Evolutionary conservation across 2,888 invertebrate species (phyloP).

Genomic region (Protonemura montana): DNA sequence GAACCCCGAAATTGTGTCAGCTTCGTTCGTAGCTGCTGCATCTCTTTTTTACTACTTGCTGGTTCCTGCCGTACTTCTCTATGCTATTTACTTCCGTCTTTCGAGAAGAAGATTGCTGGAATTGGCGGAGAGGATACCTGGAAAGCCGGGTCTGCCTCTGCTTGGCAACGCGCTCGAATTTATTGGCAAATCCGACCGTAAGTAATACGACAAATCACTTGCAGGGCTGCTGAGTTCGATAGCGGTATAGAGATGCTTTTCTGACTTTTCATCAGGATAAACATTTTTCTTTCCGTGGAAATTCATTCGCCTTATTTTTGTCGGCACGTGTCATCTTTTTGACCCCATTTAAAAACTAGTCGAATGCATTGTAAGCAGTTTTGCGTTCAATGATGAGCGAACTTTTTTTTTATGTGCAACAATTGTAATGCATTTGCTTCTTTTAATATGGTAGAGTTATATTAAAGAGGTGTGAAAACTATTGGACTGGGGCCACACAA

Average conservation of each 20-base stretch:
- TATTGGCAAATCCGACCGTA: constrained; percentile 40
- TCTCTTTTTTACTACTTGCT: constrained; percentile 76
- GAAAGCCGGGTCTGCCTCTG: constrained; percentile 75
- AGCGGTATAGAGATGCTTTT: no score
- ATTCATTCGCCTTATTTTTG: no score
- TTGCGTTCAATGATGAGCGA: no score
- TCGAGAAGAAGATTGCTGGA: constrained; percentile 75
- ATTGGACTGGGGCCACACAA: not conserved
- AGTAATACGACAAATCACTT: constrained; percentile 18
- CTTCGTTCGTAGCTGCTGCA: constrained; percentile 61
- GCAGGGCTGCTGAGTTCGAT: not conserved
- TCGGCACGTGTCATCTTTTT: no score
- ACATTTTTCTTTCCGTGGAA: no score
- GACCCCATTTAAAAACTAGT: no score
- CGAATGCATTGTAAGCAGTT: no score
- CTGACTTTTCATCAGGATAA: no score
- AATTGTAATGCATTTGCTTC: no score
- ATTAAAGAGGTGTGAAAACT: not conserved
- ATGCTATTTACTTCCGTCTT: constrained; percentile 78
- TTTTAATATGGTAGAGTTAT: no score
- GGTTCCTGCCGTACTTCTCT: constrained; percentile 73
- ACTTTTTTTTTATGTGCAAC: no score
- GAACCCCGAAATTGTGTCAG: not conserved
- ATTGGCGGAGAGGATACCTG: constrained; percentile 74
- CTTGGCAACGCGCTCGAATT: constrained; percentile 77